Conservation (phyloP, 1,140 invertebrate genomes). For the Drosophila pandora region DNA sequence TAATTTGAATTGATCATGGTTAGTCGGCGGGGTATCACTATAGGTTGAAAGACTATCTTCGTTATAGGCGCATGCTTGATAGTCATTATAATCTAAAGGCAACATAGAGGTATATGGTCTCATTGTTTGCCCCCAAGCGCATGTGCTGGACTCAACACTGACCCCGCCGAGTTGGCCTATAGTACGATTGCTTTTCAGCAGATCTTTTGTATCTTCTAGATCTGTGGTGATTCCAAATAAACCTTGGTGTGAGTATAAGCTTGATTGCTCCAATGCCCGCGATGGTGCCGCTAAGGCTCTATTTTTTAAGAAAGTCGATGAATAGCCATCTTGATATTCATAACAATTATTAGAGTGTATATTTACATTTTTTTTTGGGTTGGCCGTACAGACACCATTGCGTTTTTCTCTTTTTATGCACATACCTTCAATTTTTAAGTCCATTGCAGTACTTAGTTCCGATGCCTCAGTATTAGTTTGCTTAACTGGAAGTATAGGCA, state of each 20-base stretch:
- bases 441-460: background rate
- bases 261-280: slow-evolving; percentile 42
- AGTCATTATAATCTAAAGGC: slow-evolving; percentile 86
- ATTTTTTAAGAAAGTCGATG: slow-evolving; percentile 47
- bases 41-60: slow-evolving; percentile 66
- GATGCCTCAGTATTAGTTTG: slow-evolving; percentile 23
- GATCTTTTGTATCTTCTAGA: background rate
- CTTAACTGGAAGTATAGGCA: slow-evolving; percentile 47
- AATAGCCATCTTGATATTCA: slow-evolving; percentile 81
- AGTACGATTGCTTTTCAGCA: background rate
- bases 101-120: slow-evolving; percentile 71
- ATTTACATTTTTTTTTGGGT: slow-evolving; percentile 63
- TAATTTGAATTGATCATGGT: slow-evolving; percentile 58
- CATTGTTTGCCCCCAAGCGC: slow-evolving; percentile 37
- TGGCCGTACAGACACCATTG: slow-evolving; percentile 56
- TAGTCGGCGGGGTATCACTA: slow-evolving; percentile 61
- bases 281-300: slow-evolving; percentile 81
- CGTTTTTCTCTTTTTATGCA: slow-evolving; percentile 33
- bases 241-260: slow-evolving; percentile 26
- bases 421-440: slow-evolving; percentile 55
- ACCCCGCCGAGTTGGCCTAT: background rate
- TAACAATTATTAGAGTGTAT: slow-evolving; percentile 30
- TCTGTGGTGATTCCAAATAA: slow-evolving; percentile 46
- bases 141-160: slow-evolving; percentile 24
- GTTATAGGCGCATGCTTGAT: slow-evolving; percentile 85